Percentiles rank a stretch among this genome's conserved stretches.
phyloP scores from a whole-genome alignment of 1,140 invertebrate genomes.

The Megalopta genalis region DNA sequence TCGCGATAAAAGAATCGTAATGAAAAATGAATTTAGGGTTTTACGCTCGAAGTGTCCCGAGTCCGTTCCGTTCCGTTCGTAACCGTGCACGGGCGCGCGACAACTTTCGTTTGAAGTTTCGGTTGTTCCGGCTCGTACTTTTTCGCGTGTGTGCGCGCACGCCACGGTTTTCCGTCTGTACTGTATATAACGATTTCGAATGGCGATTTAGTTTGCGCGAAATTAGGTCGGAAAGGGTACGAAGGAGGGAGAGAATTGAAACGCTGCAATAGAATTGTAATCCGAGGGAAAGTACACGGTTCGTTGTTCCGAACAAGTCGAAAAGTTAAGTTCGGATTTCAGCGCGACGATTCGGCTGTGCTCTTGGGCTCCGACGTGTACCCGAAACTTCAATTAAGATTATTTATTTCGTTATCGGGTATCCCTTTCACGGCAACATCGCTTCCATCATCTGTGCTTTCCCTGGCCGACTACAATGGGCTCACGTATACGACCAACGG shows the following conservation, averaged over 20 bases:
- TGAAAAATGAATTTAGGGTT: too few species aligned
- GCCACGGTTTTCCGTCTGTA: too few species aligned
- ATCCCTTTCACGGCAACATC: not conserved
- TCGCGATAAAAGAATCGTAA: too few species aligned
- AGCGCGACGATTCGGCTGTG: not conserved
- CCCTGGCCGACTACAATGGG: not conserved
- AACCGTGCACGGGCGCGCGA: too few species aligned
- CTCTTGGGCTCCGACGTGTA: not conserved
- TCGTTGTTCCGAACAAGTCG: not conserved
- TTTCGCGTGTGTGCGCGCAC: too few species aligned
- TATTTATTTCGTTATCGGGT: constrained; percentile 1
- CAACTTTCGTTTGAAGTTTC: too few species aligned
- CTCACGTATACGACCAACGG: not conserved
- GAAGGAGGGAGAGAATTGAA: not conserved
- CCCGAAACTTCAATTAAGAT: not conserved
- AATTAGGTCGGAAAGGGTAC: constrained; percentile 3
- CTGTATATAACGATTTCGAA: not conserved
- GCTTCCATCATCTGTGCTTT: not conserved
- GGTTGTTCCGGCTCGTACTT: too few species aligned
- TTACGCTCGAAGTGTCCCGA: too few species aligned
- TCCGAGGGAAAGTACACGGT: not conserved
- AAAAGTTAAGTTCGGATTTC: not conserved
- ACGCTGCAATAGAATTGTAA: not conserved
- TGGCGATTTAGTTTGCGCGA: not conserved
- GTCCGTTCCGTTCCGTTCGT: too few species aligned